Conservation (phyloP, 2,888 invertebrate genomes). For the Masnerella sp. region DNA sequence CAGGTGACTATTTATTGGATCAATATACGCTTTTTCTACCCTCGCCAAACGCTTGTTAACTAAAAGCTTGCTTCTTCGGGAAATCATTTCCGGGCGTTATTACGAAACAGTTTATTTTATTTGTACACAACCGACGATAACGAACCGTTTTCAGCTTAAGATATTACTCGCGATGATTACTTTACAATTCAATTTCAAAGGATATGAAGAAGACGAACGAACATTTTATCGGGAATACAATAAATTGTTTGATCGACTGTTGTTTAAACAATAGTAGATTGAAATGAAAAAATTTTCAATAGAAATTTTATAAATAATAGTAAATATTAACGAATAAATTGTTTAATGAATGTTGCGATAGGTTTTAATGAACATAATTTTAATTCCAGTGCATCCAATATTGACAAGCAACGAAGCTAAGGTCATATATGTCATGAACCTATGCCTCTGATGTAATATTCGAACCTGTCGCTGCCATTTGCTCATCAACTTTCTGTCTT, state of each 20-base stretch:
- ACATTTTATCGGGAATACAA: background rate
- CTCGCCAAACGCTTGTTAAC: too few relatives aligned
- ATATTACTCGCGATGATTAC: background rate
- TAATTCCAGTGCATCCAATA: too few relatives aligned
- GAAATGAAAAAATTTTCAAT: too few relatives aligned
- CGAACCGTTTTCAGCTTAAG: background rate
- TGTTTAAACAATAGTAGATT: too few relatives aligned
- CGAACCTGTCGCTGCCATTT: background rate
- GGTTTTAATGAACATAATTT: too few relatives aligned
- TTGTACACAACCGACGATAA: too few relatives aligned
- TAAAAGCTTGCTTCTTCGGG: background rate
- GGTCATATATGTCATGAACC: too few relatives aligned
- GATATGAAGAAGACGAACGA: background rate
- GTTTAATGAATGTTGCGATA: too few relatives aligned
- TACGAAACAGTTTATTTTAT: background rate
- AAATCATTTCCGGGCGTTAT: background rate
- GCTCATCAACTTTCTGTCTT: conserved; percentile 17
- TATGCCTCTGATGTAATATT: too few relatives aligned
- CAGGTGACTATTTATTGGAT: conserved; percentile 74
- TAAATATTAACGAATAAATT: too few relatives aligned
- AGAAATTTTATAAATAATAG: too few relatives aligned
- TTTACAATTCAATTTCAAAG: background rate
- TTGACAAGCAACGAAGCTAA: too few relatives aligned
- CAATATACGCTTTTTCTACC: background rate
- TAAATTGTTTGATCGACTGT: background rate